Base-by-base conservation (phyloP, 2,797 vertebrate species). In the Oreortyx pictus region DNA sequence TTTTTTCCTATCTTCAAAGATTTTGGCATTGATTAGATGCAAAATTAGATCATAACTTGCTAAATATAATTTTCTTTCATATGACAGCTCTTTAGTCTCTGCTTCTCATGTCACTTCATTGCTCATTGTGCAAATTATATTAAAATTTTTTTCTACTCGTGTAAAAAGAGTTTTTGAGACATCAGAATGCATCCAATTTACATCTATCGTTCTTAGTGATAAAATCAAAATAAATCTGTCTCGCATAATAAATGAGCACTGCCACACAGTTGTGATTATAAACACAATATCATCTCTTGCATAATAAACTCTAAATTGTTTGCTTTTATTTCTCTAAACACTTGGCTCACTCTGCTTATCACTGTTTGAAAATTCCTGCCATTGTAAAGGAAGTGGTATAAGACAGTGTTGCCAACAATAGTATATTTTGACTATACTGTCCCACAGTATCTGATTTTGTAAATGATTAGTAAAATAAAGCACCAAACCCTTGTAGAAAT, bases 71-170 rank as follows among this genome's bases (percentile, higher is more conserved):
- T 93, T 90, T 50, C 39, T 95, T 95, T 94, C 65, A 81, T 90
- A 77, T 92, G 74, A 60, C 80, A 91, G 80, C 46, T 86, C 82
- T 93, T 93, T 87, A 62, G 74, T 86, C 86, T 95, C 82, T 70
- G 57, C 50, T 94, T 96, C 75, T 19, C 11, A 2, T 44, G 75
- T 68, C 57, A 94, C 52, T 90, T 93, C 77, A 94, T 91, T 93
- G 92, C 37, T 87, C 52, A 76, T 41, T 61, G 41, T 77, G 80
- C 17, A 96, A 95, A 96, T 86, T 49, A 39, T 64, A 96, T 88
- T 89, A 95, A 96, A 96, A 77, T 59, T 75, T 90, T 90, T 93
- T 84, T n/a, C 62, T 90, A 91, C 91, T 89, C 44, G 78, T 44
- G 31, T 68, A 50, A 61, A 76, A 83, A 95, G 31, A 56, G 83